Evolutionary conservation across 2,113 vertebrate genomes (phyloP).

Genomic region (Chaetura pelagica): DNA sequence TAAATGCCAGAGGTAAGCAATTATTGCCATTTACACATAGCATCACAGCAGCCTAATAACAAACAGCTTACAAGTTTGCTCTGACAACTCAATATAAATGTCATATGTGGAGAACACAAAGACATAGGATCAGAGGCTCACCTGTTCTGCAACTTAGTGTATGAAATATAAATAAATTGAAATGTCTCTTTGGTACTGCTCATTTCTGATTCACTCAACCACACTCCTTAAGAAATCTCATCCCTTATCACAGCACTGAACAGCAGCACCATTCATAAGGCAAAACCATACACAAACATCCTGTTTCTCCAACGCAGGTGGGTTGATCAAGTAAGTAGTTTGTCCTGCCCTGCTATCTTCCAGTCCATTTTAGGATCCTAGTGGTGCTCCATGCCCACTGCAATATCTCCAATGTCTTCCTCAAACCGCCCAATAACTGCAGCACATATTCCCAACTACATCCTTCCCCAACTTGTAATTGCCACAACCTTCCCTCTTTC

Average conservation of each 20-base stretch:
- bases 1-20: neutral
- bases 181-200: neutral
- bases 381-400: neutral
- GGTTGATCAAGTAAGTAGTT: neutral
- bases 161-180: neutral
- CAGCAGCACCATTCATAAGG: neutral
- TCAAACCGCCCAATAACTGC: neutral
- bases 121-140: neutral
- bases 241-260: neutral
- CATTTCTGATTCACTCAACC: neutral
- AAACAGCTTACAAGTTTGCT: neutral
- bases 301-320: neutral
- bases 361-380: neutral
- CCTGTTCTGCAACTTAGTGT: neutral
- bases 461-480: neutral
- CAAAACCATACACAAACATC: neutral
- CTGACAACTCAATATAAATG: neutral
- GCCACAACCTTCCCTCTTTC: neutral
- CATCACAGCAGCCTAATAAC: neutral
- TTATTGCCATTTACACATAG: neutral
- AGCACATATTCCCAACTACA: neutral
- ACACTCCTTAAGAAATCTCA: neutral
- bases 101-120: neutral
- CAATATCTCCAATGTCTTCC: neutral
- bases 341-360: neutral